Evolutionary conservation across 2,888 invertebrate species (phyloP).

Genomic region (Scaptomyza parva): DNA sequence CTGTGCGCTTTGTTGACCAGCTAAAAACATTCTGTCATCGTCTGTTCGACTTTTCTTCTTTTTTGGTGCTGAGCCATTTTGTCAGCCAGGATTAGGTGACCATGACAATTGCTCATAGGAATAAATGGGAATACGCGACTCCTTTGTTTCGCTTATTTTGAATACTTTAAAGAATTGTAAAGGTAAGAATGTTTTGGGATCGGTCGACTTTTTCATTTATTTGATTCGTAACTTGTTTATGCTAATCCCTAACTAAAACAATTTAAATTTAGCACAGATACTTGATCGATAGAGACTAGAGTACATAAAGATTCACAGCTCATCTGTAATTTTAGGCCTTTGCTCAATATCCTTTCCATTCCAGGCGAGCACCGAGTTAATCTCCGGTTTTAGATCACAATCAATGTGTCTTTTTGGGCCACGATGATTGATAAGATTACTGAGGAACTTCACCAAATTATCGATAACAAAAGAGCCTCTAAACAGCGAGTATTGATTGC

Average conservation of each 20-base stretch:
- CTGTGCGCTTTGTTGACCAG: conserved; percentile 42
- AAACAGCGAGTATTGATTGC: neutral
- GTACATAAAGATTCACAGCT: neutral
- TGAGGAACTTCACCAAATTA: neutral
- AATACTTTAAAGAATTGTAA: too few relatives aligned
- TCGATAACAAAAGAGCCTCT: neutral
- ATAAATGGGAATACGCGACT: too few relatives aligned
- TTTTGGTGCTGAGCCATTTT: conserved; percentile 47
- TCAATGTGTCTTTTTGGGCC: conserved; percentile 3
- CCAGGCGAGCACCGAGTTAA: neutral
- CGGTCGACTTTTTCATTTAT: too few relatives aligned
- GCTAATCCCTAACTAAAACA: neutral
- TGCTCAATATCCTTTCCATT: neutral
- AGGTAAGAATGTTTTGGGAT: too few relatives aligned
- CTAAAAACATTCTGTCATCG: conserved; percentile 32
- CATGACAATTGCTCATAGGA: conserved; percentile 67
- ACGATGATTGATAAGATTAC: neutral
- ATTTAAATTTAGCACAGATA: neutral
- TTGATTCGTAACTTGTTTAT: too few relatives aligned
- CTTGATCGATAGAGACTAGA: neutral
- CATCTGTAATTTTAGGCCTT: neutral
- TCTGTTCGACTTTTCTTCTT: conserved; percentile 2
- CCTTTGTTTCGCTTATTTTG: too few relatives aligned
- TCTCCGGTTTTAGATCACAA: conserved; percentile 1
- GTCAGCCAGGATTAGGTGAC: conserved; percentile 73